Evolutionary conservation across 2,113 vertebrate species (phyloP).

Genomic region (Nycticebus coucang): DNA sequence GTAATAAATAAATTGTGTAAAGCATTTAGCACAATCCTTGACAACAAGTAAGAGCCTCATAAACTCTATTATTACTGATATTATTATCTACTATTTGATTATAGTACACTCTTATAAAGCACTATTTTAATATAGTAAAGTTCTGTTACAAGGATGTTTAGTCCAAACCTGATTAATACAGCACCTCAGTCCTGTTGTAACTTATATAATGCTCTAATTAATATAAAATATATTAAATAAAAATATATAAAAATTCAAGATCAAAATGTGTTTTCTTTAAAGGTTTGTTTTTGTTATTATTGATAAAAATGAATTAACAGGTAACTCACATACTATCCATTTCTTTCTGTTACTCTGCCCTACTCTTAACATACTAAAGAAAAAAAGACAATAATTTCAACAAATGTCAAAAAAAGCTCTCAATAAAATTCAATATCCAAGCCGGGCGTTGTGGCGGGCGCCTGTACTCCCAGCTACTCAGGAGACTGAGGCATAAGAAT

Average conservation of each 20-base stretch:
- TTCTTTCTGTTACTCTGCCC: constrained; percentile 30
- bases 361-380: constrained; percentile 23
- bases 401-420: neutral
- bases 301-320: constrained; percentile 44
- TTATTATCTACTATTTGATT: neutral
- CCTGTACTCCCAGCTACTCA: no score
- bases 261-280: neutral
- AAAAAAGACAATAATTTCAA: constrained; percentile 47
- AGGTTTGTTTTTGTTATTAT: neutral
- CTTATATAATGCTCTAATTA: neutral
- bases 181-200: neutral
- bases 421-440: constrained; percentile 29
- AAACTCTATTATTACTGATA: neutral
- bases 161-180: neutral
- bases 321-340: neutral
- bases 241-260: constrained; percentile 27
- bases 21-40: neutral
- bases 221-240: no score
- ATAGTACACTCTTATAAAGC: neutral
- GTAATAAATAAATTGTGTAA: neutral
- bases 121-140: neutral
- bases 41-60: neutral
- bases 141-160: neutral
- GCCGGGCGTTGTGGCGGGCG: no score
- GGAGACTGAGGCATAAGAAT: no score